phyloP scores from a whole-genome alignment of 2,888 invertebrate species.

The Gymnosoma rotundatum region DNA sequence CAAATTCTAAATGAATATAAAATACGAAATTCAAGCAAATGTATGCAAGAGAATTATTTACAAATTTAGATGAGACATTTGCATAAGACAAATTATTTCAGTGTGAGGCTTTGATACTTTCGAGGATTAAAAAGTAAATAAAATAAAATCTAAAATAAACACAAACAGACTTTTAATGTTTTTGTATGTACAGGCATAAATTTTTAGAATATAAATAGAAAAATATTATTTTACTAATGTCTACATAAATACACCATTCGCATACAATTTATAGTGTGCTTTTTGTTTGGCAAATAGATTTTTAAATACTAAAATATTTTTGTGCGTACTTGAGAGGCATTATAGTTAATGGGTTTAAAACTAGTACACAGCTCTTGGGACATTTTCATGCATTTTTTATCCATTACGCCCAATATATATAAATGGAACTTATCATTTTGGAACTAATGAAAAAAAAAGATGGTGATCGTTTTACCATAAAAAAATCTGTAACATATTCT shows the following conservation, averaged over 20 bases:
- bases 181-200: not conserved
- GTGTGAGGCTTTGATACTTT: conserved; percentile 26
- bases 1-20: too few species aligned
- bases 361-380: not conserved
- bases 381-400: not conserved
- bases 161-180: not conserved
- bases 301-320: not conserved
- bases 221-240: conserved; percentile 33
- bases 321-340: conserved; percentile 13
- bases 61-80: conserved; percentile 3
- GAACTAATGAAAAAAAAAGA: too few species aligned
- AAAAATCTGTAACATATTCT: too few species aligned
- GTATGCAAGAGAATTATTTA: not conserved
- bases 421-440: too few species aligned
- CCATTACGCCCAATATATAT: not conserved
- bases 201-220: not conserved
- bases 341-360: not conserved
- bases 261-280: not conserved
- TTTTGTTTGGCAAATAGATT: not conserved
- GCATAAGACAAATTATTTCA: conserved; percentile 26
- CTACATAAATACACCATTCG: not conserved
- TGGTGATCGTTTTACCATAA: too few species aligned
- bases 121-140: conserved; percentile 16
- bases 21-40: too few species aligned
- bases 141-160: conserved; percentile 15